phyloP scores from a whole-genome alignment of 2,113 vertebrate genomes.

The Centropristis striata region DNA sequence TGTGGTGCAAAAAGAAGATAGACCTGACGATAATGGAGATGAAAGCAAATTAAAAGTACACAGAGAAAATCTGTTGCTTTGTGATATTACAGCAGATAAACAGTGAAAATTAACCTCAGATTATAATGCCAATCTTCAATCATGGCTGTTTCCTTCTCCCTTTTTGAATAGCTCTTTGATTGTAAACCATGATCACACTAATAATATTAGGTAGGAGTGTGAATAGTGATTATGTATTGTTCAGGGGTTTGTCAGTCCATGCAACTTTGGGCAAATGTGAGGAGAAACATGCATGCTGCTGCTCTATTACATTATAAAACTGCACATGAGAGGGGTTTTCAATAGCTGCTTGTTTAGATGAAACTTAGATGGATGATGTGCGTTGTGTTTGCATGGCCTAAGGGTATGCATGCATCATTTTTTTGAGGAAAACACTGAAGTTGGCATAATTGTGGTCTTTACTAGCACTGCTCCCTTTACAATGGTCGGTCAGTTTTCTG shows the following conservation, averaged over 20 bases:
- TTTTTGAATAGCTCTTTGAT: background rate
- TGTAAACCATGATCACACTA: background rate
- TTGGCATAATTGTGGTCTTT: background rate
- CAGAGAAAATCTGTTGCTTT: background rate
- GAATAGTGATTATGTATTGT: background rate
- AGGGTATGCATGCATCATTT: background rate
- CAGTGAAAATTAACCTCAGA: background rate
- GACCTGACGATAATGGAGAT: constrained; percentile 6
- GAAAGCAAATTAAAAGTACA: constrained; percentile 20
- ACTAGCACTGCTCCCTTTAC: background rate
- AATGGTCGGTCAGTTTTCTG: background rate
- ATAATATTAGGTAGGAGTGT: background rate
- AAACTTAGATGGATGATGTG: background rate
- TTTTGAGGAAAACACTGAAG: background rate
- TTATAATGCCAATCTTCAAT: background rate
- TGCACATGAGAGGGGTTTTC: background rate
- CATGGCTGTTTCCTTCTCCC: background rate
- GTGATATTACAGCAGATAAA: constrained; percentile 9
- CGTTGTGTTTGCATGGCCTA: background rate
- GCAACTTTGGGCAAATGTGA: background rate
- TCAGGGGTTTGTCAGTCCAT: background rate
- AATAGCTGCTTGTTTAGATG: background rate
- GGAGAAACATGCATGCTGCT: background rate
- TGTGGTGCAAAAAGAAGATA: background rate
- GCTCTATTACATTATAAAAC: background rate